A percentile compares a stretch with the other conserved stretches of the same genome.
phyloP scores from a whole-genome alignment of 2,797 vertebrate species.

The Podargus strigoides region DNA sequence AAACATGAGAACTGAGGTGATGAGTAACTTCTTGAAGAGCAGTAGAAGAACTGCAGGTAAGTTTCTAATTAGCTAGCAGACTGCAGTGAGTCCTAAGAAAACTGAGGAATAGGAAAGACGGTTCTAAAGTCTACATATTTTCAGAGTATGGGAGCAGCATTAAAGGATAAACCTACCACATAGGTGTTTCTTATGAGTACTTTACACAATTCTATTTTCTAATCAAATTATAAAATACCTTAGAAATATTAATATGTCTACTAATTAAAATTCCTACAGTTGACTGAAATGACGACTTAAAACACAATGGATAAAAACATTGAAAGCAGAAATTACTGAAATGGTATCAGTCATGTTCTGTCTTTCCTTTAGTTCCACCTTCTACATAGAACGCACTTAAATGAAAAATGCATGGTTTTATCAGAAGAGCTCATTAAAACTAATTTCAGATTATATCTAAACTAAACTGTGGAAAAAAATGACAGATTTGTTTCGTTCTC shows the following conservation, averaged over 20 bases:
- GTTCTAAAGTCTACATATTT: background rate
- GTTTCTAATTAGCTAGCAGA: constrained; percentile 42
- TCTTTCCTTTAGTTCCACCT: background rate
- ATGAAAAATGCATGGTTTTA: constrained; percentile 12
- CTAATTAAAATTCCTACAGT: constrained; percentile 29
- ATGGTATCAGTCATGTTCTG: background rate
- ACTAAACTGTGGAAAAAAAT: background rate
- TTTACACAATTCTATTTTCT: background rate
- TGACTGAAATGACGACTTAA: constrained; percentile 21
- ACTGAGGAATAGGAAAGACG: background rate
- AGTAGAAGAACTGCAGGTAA: constrained; percentile 11
- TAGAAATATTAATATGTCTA: constrained; percentile 27
- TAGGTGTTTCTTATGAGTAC: background rate
- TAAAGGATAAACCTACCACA: background rate
- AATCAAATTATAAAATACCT: background rate
- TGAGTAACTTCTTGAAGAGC: background rate
- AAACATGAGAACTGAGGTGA: background rate
- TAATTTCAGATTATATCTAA: constrained; percentile 53
- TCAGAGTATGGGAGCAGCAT: background rate
- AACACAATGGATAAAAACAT: background rate
- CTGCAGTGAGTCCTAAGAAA: background rate
- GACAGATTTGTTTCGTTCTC: background rate
- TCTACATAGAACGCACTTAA: background rate
- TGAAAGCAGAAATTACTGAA: constrained; percentile 32
- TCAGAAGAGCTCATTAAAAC: constrained; percentile 10